phyloP scores from a whole-genome alignment of 2,888 invertebrate genomes.

The Pyrrhosoma nymphula region DNA sequence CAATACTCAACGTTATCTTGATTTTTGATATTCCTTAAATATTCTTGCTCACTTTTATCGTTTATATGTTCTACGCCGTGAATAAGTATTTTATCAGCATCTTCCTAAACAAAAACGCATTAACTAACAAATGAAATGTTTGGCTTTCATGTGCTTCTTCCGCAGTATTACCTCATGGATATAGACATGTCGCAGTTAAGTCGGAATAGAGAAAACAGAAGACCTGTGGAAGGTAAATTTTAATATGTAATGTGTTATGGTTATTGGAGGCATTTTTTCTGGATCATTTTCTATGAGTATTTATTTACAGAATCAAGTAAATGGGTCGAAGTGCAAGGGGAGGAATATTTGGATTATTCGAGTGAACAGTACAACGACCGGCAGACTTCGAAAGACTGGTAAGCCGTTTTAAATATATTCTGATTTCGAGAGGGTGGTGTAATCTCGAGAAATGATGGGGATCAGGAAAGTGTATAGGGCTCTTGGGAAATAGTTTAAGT shows the following conservation, averaged over 20 bases:
- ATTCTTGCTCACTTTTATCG: neutral
- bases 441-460: no score
- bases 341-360: conserved; percentile 57
- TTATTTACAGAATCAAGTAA: conserved; percentile 25
- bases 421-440: no score
- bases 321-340: conserved; percentile 56
- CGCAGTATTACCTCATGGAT: conserved; percentile 66
- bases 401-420: neutral
- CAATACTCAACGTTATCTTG: neutral
- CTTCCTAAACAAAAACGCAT: neutral
- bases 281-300: neutral
- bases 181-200: conserved; percentile 59
- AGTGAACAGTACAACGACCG: conserved; percentile 56
- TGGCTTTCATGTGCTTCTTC: conserved; percentile 37
- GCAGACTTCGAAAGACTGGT: conserved; percentile 55
- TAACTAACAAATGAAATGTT: conserved; percentile 30
- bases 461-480: no score
- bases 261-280: neutral
- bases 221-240: conserved; percentile 11
- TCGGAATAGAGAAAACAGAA: conserved; percentile 47
- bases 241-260: neutral
- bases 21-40: neutral
- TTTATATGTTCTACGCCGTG: neutral
- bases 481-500: no score
- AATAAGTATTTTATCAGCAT: neutral